A percentile compares a stretch with the other conserved stretches of the same genome.
Evolutionary conservation across 1,140 invertebrate species (phyloP).

Genomic region (Periplaneta americana): DNA sequence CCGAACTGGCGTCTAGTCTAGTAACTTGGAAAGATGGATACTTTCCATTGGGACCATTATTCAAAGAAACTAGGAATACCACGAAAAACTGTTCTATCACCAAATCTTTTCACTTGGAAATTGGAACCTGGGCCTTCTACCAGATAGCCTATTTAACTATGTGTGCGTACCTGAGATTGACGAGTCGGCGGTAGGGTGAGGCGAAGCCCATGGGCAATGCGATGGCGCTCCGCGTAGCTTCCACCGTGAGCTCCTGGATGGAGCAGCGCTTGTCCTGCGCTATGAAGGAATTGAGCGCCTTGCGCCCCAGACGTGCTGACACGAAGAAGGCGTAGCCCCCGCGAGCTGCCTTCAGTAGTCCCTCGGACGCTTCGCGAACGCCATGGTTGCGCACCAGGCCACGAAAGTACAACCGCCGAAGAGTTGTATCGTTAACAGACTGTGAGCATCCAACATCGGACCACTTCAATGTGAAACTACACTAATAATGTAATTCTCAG

Average conservation of each 20-base stretch:
- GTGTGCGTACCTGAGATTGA: constrained; percentile 39
- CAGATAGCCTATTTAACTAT: too few relatives aligned
- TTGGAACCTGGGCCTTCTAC: too few relatives aligned
- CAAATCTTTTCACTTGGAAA: too few relatives aligned
- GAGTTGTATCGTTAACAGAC: constrained; percentile 37
- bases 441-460: too few relatives aligned
- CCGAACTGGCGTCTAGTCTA: too few relatives aligned
- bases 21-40: too few relatives aligned
- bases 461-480: too few relatives aligned
- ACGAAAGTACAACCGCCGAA: constrained; percentile 38
- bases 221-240: constrained; percentile 33
- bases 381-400: constrained; percentile 32
- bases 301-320: constrained; percentile 37
- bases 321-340: constrained; percentile 42
- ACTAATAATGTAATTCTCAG: too few relatives aligned
- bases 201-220: constrained; percentile 37
- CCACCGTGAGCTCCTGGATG: constrained; percentile 35
- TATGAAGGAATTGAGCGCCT: constrained; percentile 33
- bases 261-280: constrained; percentile 36
- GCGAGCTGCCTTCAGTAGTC: constrained; percentile 34
- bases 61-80: too few relatives aligned
- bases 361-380: constrained; percentile 34
- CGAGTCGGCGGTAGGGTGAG: constrained; percentile 40
- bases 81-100: too few relatives aligned
- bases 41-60: too few relatives aligned